Evolutionary conservation across 2,113 vertebrate species (phyloP).

Genomic region (Rutilus rutilus): DNA sequence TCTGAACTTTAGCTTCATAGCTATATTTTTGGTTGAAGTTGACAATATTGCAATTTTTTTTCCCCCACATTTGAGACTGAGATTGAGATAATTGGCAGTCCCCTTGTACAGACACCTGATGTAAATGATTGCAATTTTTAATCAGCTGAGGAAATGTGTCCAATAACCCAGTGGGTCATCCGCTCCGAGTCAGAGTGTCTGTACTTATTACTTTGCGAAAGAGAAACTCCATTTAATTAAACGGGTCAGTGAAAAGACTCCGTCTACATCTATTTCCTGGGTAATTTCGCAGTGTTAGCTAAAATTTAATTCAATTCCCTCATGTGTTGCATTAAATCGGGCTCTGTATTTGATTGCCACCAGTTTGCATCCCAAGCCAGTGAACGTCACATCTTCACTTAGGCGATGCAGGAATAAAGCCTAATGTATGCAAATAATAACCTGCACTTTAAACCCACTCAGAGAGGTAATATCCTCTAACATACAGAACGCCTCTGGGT

Average conservation of each 20-base stretch:
- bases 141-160: background rate
- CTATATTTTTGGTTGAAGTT: too few species aligned
- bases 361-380: conserved; percentile 61
- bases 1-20: too few species aligned
- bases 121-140: conserved; percentile 17
- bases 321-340: conserved; percentile 67
- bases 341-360: conserved; percentile 66
- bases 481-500: conserved; percentile 69
- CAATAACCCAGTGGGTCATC: conserved; percentile 1
- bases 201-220: conserved; percentile 67
- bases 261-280: conserved; percentile 63
- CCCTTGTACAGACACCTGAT: conserved; percentile 16
- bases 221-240: conserved; percentile 73
- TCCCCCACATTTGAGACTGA: too few species aligned
- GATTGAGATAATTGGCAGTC: background rate
- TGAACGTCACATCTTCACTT: conserved; percentile 55
- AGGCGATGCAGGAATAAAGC: conserved; percentile 52
- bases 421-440: conserved; percentile 75
- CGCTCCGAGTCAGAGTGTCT: conserved; percentile 54
- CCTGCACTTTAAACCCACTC: conserved; percentile 69
- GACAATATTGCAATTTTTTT: background rate
- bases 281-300: conserved; percentile 64
- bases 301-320: conserved; percentile 62
- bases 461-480: conserved; percentile 71
- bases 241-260: conserved; percentile 67